These are phyloP conservation scores for Timema podura DNA, from an alignment of 2,888 invertebrate genomes.

Conservation along the genomic window DNA sequence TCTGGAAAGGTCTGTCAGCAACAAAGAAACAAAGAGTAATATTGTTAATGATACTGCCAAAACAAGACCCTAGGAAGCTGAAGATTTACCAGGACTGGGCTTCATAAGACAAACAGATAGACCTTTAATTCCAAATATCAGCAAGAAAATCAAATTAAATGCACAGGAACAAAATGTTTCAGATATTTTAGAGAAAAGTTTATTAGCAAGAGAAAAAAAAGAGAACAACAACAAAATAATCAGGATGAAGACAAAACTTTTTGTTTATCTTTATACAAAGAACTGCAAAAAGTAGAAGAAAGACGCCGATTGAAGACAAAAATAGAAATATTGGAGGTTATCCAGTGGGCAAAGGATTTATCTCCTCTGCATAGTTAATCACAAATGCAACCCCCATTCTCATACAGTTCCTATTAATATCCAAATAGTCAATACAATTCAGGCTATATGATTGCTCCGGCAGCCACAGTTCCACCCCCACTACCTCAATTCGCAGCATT, in stretches of 20 bases:
- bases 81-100: not conserved
- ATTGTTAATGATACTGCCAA: not conserved
- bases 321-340: not conserved
- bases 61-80: not conserved
- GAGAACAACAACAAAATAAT: not conserved
- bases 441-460: too few species aligned
- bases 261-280: not conserved
- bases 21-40: conserved; percentile 7
- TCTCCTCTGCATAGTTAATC: not conserved
- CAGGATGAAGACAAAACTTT: not conserved
- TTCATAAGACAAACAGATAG: not conserved
- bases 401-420: not conserved
- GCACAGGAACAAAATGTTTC: not conserved
- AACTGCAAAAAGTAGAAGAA: not conserved
- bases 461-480: not conserved
- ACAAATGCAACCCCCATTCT: not conserved
- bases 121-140: not conserved
- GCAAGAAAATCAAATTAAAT: not conserved
- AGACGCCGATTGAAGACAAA: not conserved
- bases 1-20: conserved; percentile 4
- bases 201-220: not conserved
- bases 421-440: not conserved
- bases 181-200: not conserved
- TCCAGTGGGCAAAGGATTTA: not conserved
- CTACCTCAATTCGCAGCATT: not conserved